phyloP scores from a whole-genome alignment of 2,797 vertebrate genomes.

The Pampus argenteus region DNA sequence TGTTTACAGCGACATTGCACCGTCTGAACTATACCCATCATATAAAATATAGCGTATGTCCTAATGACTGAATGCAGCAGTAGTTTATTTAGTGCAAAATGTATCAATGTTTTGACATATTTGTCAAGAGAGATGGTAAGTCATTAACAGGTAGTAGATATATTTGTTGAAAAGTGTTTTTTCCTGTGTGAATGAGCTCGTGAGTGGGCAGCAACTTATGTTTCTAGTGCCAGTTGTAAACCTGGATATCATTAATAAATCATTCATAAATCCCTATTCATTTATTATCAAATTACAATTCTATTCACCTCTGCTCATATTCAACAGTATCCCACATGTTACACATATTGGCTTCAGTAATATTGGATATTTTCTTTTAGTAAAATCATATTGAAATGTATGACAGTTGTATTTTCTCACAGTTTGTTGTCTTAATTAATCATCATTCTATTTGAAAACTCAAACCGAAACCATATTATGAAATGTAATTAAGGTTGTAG shows the following conservation, averaged over 20 bases:
- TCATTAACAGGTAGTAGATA: background rate
- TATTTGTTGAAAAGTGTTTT: constrained; percentile 2
- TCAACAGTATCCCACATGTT: background rate
- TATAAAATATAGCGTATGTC: no score
- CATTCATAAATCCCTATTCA: background rate
- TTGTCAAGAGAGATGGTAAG: background rate
- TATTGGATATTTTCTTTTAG: background rate
- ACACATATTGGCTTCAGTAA: background rate
- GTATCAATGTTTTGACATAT: background rate
- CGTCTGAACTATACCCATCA: background rate
- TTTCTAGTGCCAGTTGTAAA: constrained; percentile 6
- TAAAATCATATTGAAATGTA: background rate
- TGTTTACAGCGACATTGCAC: constrained; percentile 6
- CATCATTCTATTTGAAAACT: background rate
- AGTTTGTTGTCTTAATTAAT: background rate
- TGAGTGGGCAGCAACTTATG: constrained; percentile 1
- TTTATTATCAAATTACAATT: background rate
- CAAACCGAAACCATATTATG: background rate
- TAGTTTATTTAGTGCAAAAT: background rate
- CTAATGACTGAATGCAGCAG: background rate
- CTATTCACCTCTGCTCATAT: background rate
- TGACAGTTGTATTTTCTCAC: background rate
- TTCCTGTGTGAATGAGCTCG: background rate
- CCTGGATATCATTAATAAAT: constrained; percentile 7
- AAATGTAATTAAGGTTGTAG: background rate